phyloP scores from a whole-genome alignment of 1,140 invertebrate species.

The Nilaparvata lugens region DNA sequence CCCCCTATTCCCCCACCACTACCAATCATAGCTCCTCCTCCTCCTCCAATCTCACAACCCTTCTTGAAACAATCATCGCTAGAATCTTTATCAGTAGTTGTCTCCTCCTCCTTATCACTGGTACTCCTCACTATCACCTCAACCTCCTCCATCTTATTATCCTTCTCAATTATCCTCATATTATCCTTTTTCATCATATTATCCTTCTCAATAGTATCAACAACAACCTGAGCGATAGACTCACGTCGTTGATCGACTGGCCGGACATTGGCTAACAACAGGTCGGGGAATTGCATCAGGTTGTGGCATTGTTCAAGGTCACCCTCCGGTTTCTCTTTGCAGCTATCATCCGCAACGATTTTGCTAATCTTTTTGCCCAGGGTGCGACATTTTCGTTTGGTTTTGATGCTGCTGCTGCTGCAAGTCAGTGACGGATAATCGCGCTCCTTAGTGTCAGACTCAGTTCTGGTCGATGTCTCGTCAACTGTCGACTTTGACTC shows the following conservation, averaged over 20 bases:
- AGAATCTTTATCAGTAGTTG: slow-evolving; percentile 22
- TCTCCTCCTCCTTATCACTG: slow-evolving; percentile 9
- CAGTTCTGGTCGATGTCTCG: too few species aligned
- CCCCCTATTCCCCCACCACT: slow-evolving; percentile 13
- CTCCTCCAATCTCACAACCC: slow-evolving; percentile 3
- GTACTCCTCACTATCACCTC: too few species aligned
- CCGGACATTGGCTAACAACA: too few species aligned
- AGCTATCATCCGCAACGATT: not conserved
- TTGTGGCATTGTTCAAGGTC: too few species aligned
- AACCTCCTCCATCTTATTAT: not conserved
- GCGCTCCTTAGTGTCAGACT: too few species aligned
- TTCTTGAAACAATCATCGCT: slow-evolving; percentile 20
- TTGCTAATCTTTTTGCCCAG: not conserved
- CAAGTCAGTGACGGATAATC: not conserved
- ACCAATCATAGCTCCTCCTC: slow-evolving; percentile 6
- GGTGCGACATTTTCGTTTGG: not conserved
- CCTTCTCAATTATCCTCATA: not conserved
- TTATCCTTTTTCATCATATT: not conserved
- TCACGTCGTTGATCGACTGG: too few species aligned
- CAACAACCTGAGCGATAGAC: too few species aligned
- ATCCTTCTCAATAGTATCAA: not conserved
- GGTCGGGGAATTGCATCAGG: too few species aligned
- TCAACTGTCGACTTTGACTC: too few species aligned
- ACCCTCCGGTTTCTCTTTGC: too few species aligned
- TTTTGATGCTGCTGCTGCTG: not conserved